A percentile compares a stretch with the other conserved stretches of the same genome.
Evolutionary conservation across 2,113 vertebrate species (phyloP).

Genomic region (Carollia perspicillata): DNA sequence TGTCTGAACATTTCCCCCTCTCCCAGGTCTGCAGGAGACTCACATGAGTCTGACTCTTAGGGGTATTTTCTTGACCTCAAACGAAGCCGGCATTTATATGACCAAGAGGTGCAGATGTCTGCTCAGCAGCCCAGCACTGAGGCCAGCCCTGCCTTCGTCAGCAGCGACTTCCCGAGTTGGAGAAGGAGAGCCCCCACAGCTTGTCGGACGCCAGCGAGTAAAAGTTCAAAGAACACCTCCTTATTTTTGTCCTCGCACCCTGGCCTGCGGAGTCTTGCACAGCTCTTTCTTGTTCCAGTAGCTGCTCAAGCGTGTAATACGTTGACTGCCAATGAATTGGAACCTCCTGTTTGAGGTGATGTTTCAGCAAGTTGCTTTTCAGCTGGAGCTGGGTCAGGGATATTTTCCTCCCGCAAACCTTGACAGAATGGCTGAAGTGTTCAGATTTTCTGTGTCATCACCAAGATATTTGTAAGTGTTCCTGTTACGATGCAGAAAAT

Average conservation of each 20-base stretch:
- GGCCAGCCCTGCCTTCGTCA: background rate
- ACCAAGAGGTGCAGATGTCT: background rate
- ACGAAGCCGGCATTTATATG: conserved; percentile 40
- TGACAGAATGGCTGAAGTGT: conserved; percentile 63
- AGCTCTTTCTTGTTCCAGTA: conserved; percentile 64
- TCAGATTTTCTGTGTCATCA: conserved; percentile 50
- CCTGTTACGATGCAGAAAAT: conserved; percentile 40
- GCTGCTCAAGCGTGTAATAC: conserved; percentile 60
- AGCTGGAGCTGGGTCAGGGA: conserved; percentile 49
- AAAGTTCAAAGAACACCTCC: conserved; percentile 52
- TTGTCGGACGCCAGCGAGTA: background rate
- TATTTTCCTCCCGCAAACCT: conserved; percentile 42
- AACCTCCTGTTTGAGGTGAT: conserved; percentile 62
- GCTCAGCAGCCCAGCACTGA: background rate
- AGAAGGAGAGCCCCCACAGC: background rate
- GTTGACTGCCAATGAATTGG: conserved; percentile 58
- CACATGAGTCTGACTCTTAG: background rate
- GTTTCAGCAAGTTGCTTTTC: conserved; percentile 69
- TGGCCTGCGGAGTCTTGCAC: conserved; percentile 48
- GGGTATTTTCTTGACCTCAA: conserved; percentile 17
- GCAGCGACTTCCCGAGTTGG: conserved; percentile 17
- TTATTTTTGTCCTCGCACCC: background rate
- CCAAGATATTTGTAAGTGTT: conserved; percentile 27
- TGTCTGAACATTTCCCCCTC: background rate
- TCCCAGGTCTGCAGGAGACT: background rate